Evolutionary conservation across 2,113 vertebrate genomes (phyloP).

Genomic region (Lynx canadensis): DNA sequence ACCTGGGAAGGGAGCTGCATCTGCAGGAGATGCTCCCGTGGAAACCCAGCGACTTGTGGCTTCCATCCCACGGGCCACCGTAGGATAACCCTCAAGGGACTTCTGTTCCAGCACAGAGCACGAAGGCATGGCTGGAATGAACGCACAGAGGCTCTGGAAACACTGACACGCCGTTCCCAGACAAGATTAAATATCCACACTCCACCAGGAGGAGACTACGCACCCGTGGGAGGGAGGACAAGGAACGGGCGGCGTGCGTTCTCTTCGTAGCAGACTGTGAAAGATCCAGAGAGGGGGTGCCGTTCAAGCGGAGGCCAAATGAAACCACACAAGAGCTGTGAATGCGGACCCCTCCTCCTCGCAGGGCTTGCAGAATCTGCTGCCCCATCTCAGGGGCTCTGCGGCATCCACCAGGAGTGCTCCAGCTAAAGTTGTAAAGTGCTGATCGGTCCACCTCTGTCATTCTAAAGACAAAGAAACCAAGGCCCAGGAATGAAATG

Average conservation of each 20-base stretch:
- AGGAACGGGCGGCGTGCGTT: neutral
- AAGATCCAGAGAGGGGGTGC: neutral
- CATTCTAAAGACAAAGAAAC: neutral
- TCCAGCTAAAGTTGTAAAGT: neutral
- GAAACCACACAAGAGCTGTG: neutral
- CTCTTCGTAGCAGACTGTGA: neutral
- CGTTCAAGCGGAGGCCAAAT: neutral
- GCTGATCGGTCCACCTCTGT: neutral
- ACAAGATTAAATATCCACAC: neutral
- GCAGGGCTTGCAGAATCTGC: neutral
- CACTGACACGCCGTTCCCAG: neutral
- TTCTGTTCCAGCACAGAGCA: neutral
- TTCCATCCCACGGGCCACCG: neutral
- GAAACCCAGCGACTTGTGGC: neutral
- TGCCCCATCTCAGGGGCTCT: neutral
- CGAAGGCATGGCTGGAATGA: rapidly evolving
- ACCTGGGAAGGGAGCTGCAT: neutral
- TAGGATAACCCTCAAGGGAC: neutral
- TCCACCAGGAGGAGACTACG: neutral
- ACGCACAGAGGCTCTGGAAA: neutral
- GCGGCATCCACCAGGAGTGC: neutral
- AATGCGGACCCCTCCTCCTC: neutral
- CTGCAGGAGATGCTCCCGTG: neutral
- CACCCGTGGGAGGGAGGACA: rapidly evolving
- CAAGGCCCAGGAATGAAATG: neutral